Evolutionary conservation across 2,113 vertebrate species (phyloP).

Genomic region (Proterorhinus semilunaris): DNA sequence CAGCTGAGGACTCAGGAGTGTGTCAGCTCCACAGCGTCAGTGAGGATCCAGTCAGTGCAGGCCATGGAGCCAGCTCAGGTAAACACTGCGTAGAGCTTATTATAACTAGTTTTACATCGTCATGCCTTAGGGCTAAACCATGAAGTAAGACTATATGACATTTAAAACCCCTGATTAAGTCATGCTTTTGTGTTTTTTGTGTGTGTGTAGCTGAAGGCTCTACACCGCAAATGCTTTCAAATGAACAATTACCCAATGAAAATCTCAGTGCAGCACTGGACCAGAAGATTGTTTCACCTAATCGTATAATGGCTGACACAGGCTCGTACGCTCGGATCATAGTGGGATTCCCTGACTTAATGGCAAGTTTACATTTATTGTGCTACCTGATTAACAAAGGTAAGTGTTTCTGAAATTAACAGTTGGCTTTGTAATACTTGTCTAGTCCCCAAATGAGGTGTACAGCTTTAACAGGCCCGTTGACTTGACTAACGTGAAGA

Average conservation of each 20-base stretch:
- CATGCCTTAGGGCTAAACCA: background rate
- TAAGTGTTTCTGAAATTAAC: background rate
- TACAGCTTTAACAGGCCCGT: slow-evolving; percentile 86
- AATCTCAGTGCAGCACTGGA: slow-evolving; percentile 89
- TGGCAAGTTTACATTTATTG: slow-evolving; percentile 76
- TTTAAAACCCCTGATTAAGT: background rate
- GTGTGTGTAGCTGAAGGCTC: slow-evolving; percentile 60
- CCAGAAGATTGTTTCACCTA: slow-evolving; percentile 92
- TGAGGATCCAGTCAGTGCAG: slow-evolving; percentile 81
- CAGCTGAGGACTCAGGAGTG: slow-evolving; percentile 78
- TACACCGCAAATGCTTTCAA: slow-evolving; percentile 82
- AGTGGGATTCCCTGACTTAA: slow-evolving; percentile 93
- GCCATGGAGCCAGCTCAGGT: slow-evolving; percentile 85
- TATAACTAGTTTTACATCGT: no score
- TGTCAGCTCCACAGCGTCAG: slow-evolving; percentile 86
- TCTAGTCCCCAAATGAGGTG: slow-evolving; percentile 90
- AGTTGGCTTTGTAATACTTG: slow-evolving; percentile 4
- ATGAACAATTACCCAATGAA: slow-evolving; percentile 87
- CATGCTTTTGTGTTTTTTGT: background rate
- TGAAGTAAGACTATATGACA: background rate
- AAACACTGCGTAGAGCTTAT: slow-evolving; percentile 10
- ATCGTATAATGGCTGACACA: slow-evolving; percentile 85
- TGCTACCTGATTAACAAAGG: background rate
- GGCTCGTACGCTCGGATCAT: slow-evolving; percentile 82
- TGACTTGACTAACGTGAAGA: slow-evolving; percentile 64